These are phyloP conservation scores for Lepidurus arcticus DNA, from an alignment of 1,140 invertebrate genomes.

Conservation along the genomic window DNA sequence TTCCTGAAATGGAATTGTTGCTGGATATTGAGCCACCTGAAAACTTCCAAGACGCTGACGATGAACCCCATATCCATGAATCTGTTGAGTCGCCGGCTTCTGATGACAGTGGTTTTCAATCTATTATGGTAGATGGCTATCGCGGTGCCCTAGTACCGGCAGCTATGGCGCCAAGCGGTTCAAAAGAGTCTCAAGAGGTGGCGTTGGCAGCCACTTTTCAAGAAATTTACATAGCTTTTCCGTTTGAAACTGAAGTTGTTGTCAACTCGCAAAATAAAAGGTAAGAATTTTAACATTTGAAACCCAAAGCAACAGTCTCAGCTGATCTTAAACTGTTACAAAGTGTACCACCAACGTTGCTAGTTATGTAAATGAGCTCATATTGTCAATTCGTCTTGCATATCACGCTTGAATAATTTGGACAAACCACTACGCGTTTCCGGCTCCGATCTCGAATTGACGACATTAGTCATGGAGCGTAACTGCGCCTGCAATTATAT, in stretches of 20 bases:
- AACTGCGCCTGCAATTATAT: not conserved
- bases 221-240: not conserved
- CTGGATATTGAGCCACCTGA: not conserved
- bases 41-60: constrained; percentile 2
- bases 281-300: not conserved
- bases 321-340: no score
- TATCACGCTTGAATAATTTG: not conserved
- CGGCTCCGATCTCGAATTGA: not conserved
- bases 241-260: not conserved
- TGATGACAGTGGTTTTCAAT: not conserved
- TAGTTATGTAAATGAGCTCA: not conserved
- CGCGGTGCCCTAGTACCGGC: not conserved
- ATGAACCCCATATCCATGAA: not conserved
- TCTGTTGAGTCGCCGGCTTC: not conserved
- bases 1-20: not conserved
- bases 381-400: not conserved
- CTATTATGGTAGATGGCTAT: not conserved
- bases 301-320: not conserved
- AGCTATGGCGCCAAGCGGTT: not conserved
- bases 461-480: not conserved
- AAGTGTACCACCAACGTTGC: not conserved
- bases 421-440: not conserved
- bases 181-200: not conserved
- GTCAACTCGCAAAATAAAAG: not conserved
- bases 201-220: not conserved